These are phyloP conservation scores for Trachops cirrhosus DNA, from an alignment of 2,797 vertebrate species.

Conservation along the genomic window DNA sequence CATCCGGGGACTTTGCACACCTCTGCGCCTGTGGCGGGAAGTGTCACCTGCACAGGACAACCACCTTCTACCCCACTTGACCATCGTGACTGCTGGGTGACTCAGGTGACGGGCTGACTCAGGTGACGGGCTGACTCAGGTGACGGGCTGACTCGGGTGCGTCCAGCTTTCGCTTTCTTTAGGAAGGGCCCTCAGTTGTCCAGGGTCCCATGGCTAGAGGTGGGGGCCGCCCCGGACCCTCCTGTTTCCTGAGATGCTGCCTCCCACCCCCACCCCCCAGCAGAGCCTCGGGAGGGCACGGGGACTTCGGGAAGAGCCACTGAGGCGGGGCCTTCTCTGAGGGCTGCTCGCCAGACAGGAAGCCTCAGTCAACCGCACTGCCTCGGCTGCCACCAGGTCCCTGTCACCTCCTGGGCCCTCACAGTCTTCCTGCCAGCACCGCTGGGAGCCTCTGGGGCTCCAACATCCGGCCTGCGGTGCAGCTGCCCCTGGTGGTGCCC, in stretches of 20 bases:
- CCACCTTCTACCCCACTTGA: fast-evolving
- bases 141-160: fast-evolving
- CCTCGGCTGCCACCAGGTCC: not conserved
- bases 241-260: not conserved
- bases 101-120: not conserved
- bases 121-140: fast-evolving
- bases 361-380: fast-evolving
- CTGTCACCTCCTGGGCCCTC: too few relatives aligned
- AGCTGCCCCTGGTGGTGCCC: too few relatives aligned
- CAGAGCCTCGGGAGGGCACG: not conserved
- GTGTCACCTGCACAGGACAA: too few relatives aligned
- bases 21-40: fast-evolving
- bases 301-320: not conserved
- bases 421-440: not conserved
- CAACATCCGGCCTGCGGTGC: not conserved
- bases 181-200: not conserved
- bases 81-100: not conserved
- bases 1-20: not conserved
- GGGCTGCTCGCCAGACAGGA: not conserved
- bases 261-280: too few relatives aligned
- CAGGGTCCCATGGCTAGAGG: not conserved
- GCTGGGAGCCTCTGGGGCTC: not conserved
- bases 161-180: too few relatives aligned
- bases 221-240: not conserved
- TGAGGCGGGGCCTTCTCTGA: fast-evolving